Evolutionary conservation across 2,888 invertebrate genomes (phyloP), one percentile per base, ranked within the genome.

Genomic region (Cerceris rybyensis): DNA sequence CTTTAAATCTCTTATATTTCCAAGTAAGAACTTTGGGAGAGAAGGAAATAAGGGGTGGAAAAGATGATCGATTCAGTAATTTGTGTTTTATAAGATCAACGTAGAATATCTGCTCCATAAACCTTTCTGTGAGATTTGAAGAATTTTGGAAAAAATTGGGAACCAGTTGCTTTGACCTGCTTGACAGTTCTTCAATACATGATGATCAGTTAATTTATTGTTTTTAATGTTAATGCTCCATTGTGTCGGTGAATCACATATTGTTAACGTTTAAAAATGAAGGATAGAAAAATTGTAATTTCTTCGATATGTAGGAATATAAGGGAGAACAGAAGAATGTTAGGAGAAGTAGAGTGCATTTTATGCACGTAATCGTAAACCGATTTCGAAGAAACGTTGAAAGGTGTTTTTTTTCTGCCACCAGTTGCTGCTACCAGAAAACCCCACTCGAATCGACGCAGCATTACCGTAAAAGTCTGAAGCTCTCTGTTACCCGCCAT

Each of bases 401-500:
- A 67, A 74, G 70, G 70, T 69, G 73, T 65, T 82, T 78, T 81
- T 80, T 84, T 81, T 71, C 83, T 78, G 75, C 81, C 87, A 85
- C 85, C 85, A 85, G 85, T 85, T 85, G 85, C 85, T 85, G 81
- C 79, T 75, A 69, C 77, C 82, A 81, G 76, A 80, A 85, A 85
- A 85, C 76, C 78, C 81, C 83, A 78, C 79, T 81, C 84, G 83
- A 83, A 81, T 82, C 82, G 84, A 76, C 73, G 75, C 77, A 64
- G 80, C 77, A 81, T 82, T 84, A 79, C 78, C 86, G 84, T 87
- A 84, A 87, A 87, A 86, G 86, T 85, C 87, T 81, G 81, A 70
- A 81, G 78, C 81, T 83, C 75, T 75, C 76, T 43, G 78, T 71
- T 79, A 79, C 69, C 63, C 80, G 61, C 64, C 78, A 69, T 72